These are phyloP conservation scores for Nomada fucata DNA, from an alignment of 2,888 invertebrate species.

Conservation along the genomic window DNA sequence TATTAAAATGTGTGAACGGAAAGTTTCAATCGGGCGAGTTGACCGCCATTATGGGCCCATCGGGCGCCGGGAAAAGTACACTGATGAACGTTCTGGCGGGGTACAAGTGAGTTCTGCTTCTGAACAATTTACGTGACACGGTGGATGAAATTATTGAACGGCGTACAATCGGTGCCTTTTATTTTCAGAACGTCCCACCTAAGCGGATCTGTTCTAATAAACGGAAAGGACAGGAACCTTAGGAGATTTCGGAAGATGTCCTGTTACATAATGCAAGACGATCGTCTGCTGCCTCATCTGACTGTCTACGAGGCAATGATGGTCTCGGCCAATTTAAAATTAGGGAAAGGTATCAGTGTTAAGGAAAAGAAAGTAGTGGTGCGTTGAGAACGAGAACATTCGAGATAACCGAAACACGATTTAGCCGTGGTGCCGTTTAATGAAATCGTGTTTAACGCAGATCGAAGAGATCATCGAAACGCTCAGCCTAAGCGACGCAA, in stretches of 20 bases:
- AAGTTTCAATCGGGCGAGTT: conserved; percentile 95
- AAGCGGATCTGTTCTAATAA: conserved; percentile 93
- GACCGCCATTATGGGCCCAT: conserved; percentile 98
- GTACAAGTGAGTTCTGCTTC: conserved; percentile 89
- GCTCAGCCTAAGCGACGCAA: conserved; percentile 91
- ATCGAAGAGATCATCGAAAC: conserved; percentile 93
- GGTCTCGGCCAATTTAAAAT: conserved; percentile 96
- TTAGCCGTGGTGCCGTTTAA: not conserved
- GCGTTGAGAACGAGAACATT: conserved; percentile 37
- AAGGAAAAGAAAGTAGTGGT: conserved; percentile 92
- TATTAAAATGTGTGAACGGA: conserved; percentile 95
- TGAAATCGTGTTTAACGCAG: conserved; percentile 52
- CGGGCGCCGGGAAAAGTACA: conserved; percentile 92
- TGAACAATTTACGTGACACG: not conserved
- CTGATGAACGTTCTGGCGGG: conserved; percentile 95
- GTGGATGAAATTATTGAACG: not conserved
- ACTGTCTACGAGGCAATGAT: conserved; percentile 97
- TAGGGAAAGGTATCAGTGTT: conserved; percentile 91
- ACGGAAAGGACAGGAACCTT: conserved; percentile 94
- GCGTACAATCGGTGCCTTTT: not conserved
- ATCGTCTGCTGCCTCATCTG: conserved; percentile 94
- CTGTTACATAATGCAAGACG: conserved; percentile 99
- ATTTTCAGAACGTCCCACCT: conserved; percentile 92
- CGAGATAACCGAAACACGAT: not conserved
- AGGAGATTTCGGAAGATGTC: conserved; percentile 96